Evolutionary conservation across 2,113 vertebrate genomes (phyloP).

Genomic region (Lamprologus speciosus): DNA sequence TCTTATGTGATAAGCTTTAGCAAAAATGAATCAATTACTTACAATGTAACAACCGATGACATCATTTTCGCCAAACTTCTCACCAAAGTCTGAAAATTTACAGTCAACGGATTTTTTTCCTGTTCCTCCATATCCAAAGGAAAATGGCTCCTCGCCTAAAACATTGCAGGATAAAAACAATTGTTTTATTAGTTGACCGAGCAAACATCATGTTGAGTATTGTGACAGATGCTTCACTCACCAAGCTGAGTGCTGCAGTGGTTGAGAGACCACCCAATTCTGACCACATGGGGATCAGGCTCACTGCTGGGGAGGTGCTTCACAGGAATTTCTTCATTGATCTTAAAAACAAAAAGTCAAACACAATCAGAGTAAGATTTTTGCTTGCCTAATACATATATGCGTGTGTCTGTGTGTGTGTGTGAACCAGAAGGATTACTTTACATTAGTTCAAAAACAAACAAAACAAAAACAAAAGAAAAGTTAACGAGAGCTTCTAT

Average conservation of each 20-base stretch:
- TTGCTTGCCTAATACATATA: not conserved
- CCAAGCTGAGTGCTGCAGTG: conserved; percentile 85
- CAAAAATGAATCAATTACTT: conserved; percentile 40
- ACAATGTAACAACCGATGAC: conserved; percentile 86
- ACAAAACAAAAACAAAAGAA: not conserved
- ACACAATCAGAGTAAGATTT: not conserved
- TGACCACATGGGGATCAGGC: conserved; percentile 84
- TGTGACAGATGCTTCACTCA: conserved; percentile 28
- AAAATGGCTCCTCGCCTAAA: conserved; percentile 82
- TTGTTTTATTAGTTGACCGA: not conserved
- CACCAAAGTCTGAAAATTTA: conserved; percentile 83
- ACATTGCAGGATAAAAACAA: not conserved
- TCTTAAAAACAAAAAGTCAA: conserved; percentile 48
- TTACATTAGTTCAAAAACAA: not conserved
- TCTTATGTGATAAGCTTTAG: not conserved
- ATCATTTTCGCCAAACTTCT: conserved; percentile 84
- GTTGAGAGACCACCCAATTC: conserved; percentile 87
- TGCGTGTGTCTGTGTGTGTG: accelerated
- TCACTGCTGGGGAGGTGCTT: conserved; percentile 85
- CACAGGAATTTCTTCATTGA: conserved; percentile 85
- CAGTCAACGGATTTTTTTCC: conserved; percentile 82
- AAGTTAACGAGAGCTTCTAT: not conserved
- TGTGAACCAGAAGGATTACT: not conserved
- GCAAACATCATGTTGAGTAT: not conserved
- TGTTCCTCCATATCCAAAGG: conserved; percentile 85